Base-by-base conservation (phyloP, 2,797 vertebrate species). In the Karalla daura region DNA sequence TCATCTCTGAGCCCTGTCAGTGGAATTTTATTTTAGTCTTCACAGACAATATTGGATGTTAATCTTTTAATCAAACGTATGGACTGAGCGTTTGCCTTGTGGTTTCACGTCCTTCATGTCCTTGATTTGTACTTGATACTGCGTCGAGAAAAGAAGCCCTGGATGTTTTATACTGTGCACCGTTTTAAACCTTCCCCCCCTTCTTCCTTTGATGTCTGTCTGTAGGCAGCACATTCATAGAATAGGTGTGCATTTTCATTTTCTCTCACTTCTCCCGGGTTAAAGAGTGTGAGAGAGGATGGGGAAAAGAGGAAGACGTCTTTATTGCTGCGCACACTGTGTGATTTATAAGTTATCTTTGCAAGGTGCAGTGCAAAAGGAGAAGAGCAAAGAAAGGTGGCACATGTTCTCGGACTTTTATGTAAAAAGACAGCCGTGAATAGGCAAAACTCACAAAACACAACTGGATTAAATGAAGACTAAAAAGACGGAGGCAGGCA, bases 341-440 rank as follows among this genome's bases (percentile, higher is more conserved):
- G 49, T 20, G 18, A 36, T 54, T n/a, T 41, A 43, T 3, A 7
- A 21, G 32, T 45, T 14, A 18, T 7, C 14, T 43, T 15, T 63
- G 23, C 30, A 35, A 30, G 30, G 24, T 52, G 46, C 23, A 36
- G 45, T 25, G 30, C 23, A 17, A 32, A 43, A 43, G 27, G 4
- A 24, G 5, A 35, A 32, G 2, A 36, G 4, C 4, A 32, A 3
- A 27, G 20, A 24, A 23, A 44, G 28, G 21, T 21, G 20, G 14
- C 12, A 13, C n/a, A 18, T 53, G 30, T n/a, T 55, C 55, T 18
- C 45, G n/a, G 71, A 49, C 21, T 40, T 20, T 27, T 43, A 21
- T 25, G 0, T 30, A 15, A 17, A 58, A 11, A 24, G 21, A 15
- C 1, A 12, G 17, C 6, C 7, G 17, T 30, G 2, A 30, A 41